phyloP scores from a whole-genome alignment of 1,140 invertebrate species.

The Heterodera carotae region DNA sequence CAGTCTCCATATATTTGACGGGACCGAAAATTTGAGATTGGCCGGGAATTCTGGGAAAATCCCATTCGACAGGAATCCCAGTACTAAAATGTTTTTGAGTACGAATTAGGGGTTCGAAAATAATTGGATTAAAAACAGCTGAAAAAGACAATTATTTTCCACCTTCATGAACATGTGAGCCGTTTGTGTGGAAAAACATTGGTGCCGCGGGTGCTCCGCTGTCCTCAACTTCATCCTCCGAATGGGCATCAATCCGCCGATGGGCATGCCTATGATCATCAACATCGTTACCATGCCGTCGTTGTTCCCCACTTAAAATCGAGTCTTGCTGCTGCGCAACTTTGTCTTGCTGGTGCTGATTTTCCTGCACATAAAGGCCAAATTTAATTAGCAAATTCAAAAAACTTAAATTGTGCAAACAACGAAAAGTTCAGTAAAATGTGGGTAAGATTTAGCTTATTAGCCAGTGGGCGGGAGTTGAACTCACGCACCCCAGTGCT shows the following conservation, averaged over 20 bases:
- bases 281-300: not conserved
- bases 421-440: too few relatives aligned
- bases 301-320: not conserved
- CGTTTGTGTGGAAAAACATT: constrained; percentile 70
- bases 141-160: not conserved
- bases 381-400: constrained; percentile 9
- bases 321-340: not conserved
- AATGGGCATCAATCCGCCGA: constrained; percentile 69
- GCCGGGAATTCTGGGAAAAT: constrained; percentile 1
- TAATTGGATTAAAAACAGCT: constrained; percentile 4
- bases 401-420: too few relatives aligned
- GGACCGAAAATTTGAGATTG: too few relatives aligned
- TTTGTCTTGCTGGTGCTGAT: not conserved
- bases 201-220: constrained; percentile 68
- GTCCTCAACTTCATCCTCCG: constrained; percentile 70
- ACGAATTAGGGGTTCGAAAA: not conserved
- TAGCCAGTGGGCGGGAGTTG: too few relatives aligned
- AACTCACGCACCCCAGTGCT: too few relatives aligned
- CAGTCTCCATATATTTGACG: too few relatives aligned
- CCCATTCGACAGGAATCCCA: constrained; percentile 2
- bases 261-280: constrained; percentile 1
- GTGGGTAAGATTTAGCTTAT: too few relatives aligned
- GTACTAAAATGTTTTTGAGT: not conserved
- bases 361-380: not conserved
- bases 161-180: constrained; percentile 70